Evolutionary conservation across 2,888 invertebrate genomes (phyloP).

Genomic region (Torymus texanus): DNA sequence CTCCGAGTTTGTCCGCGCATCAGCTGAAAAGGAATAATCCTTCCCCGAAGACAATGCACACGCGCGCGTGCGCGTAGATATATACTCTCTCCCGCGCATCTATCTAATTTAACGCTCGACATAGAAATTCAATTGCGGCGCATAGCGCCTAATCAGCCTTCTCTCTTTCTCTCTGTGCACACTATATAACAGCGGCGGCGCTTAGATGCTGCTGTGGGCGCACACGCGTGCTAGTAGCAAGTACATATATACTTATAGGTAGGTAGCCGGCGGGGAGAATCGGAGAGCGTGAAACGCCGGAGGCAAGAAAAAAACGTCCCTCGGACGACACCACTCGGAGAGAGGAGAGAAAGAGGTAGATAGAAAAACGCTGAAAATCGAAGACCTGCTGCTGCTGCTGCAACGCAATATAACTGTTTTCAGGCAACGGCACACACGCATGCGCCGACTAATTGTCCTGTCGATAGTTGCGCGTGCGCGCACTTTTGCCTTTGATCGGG

Average conservation of each 20-base stretch:
- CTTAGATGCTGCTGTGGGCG: too few species aligned
- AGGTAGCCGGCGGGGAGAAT: not conserved
- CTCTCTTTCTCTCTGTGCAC: not conserved
- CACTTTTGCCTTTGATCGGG: slow-evolving; percentile 9
- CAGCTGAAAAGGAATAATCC: slow-evolving; percentile 17
- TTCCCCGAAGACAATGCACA: not conserved
- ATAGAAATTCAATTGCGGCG: slow-evolving; percentile 38
- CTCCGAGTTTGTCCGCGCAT: not conserved
- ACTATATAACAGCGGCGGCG: not conserved
- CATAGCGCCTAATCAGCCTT: slow-evolving; percentile 27
- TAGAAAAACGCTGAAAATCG: too few species aligned
- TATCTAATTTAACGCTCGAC: slow-evolving; percentile 44
- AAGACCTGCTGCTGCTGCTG: not conserved
- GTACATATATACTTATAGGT: not conserved
- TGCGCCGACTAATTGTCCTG: slow-evolving; percentile 48
- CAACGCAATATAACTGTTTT: slow-evolving; percentile 40
- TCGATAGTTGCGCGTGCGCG: slow-evolving; percentile 28
- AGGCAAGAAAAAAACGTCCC: not conserved
- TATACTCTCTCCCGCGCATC: not conserved
- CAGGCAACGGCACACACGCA: slow-evolving; percentile 8
- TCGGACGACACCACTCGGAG: not conserved
- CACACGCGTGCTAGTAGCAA: not conserved
- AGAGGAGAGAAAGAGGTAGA: too few species aligned
- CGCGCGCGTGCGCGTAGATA: not conserved
- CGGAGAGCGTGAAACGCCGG: slow-evolving; percentile 5